Evolutionary conservation across 2,888 invertebrate species (phyloP), one percentile per base, ranked within the genome.

Genomic region (Eupithecia subfuscata): DNA sequence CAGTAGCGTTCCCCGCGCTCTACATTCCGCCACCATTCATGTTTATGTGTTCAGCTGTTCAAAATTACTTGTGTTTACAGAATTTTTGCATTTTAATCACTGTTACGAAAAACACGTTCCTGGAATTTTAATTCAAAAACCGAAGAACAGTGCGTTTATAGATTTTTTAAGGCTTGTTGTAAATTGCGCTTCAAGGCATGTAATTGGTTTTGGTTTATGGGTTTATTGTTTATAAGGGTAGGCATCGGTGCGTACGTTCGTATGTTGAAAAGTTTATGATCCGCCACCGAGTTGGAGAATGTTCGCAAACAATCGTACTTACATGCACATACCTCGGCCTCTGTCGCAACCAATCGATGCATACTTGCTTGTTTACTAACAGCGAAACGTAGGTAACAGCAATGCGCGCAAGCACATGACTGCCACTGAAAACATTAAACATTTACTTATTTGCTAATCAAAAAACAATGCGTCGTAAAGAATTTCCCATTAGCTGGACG

Each of bases 201-300:
- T 91, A 91, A 93, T 93, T 92, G 91, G 87, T 89, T 92, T 92
- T 91, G 86, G 80, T 90, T 91, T 90, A 89, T 88, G 88, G 85
- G 84, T 83, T 85, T 85, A 86, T 87, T 90, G 91, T 91, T 89
- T 90, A 88, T 89, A 89, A 88, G 88, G 85, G 83, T 84, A 85
- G 81, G 87, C 85, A 87, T 85, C 82, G 86, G 85, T 85, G 88
- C 87, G 84, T 82, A 82, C 79, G 75, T 81, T 82, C 81, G 82
- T 82, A 82, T 83, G 83, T 79, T 83, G 77, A 82, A 76, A 80
- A 79, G 79, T 88, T 87, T 87, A 87, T 85, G 86, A 87, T 80
- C 82, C 84, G 83, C 84, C 84, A 84, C 86, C 83, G 84, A 83
- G 82, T 80, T 79, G 80, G 81, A 82, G 84, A 85, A 84, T 83